These are phyloP conservation scores for Aphidius gifuensis DNA, from an alignment of 1,140 invertebrate species.

Conservation along the genomic window DNA sequence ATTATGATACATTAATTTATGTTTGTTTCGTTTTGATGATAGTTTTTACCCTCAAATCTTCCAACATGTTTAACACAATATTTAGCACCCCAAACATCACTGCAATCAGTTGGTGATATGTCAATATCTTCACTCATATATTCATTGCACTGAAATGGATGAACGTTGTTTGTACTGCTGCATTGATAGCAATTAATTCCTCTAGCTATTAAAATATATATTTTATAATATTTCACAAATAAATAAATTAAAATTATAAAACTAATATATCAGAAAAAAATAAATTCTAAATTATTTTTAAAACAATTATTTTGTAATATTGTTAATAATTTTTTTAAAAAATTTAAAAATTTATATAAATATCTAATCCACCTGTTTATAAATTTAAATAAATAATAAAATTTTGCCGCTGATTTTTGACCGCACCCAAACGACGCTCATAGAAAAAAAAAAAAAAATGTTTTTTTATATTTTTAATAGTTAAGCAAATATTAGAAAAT, in stretches of 20 bases:
- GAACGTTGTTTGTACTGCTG: conserved; percentile 71
- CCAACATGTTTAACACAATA: conserved; percentile 94
- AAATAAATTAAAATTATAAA: conserved; percentile 21
- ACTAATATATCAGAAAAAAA: conserved; percentile 2
- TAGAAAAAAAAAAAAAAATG: no score
- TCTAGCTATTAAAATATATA: conserved; percentile 53
- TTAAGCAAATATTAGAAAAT: no score
- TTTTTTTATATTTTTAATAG: no score
- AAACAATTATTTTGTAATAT: no score
- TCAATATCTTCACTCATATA: conserved; percentile 69
- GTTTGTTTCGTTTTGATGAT: conserved; percentile 1
- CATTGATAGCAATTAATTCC: conserved; percentile 87
- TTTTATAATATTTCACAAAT: conserved; percentile 16
- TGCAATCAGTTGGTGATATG: conserved; percentile 69
- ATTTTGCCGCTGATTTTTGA: no score
- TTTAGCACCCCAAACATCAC: conserved; percentile 75
- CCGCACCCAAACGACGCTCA: no score
- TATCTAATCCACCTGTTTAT: background rate
- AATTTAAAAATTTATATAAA: background rate
- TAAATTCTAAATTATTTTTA: no score
- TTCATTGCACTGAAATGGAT: conserved; percentile 87
- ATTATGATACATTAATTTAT: no score
- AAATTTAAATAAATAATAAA: no score
- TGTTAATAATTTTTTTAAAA: no score
- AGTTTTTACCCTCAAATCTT: conserved; percentile 81